Evolutionary conservation across 2,797 vertebrate species (phyloP), one percentile per base, ranked within the genome.

Genomic region (Enteromius afrohamiltoni): DNA sequence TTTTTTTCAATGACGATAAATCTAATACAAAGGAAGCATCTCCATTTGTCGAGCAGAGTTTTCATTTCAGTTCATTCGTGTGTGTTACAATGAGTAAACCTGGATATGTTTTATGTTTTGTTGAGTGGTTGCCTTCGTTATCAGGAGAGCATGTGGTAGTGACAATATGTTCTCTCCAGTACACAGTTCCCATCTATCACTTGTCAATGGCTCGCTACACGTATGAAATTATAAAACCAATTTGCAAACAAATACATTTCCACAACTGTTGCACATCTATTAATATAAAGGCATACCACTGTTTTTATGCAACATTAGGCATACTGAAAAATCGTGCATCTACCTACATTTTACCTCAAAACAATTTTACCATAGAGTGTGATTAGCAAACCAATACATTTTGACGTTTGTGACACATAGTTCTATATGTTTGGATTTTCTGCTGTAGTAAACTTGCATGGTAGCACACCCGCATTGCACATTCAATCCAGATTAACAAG

Each of bases 61-160:
- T 77, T 78, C 26, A 78, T 65, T 78, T 78, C 60, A 47, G 62
- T 65, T 65, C 26, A 65, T 76, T 76, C 4, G 0, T 8, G 8
- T 62, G 53, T 47, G 42, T 64, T 77, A 77, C 76, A 64, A 3
- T 49, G 19, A 78, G 40, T 49, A 26, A 19, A 6, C 10, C 19
- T 23, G 40, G 77, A 78, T 34, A 34, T 65, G 10, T 34, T 78
- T 65, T 78, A 78, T 78, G 23, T 78, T 49, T 62, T 31, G 19
- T 45, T 78, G 19, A 31, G 23, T 49, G 77, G 17, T 78, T 65
- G 60, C 19, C 19, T 23, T 47, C 9, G 2, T 60, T 64, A 64
- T 77, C 37, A 51, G 45, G 26, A 73, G 19, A 51, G 17, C 26
- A 73, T 21, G 47, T 2, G 1, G 53, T 65, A 6, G 42, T 19